Percentiles rank a stretch among this genome's conserved stretches.
phyloP scores from a whole-genome alignment of 2,113 vertebrate species.

The Spea bombifrons region DNA sequence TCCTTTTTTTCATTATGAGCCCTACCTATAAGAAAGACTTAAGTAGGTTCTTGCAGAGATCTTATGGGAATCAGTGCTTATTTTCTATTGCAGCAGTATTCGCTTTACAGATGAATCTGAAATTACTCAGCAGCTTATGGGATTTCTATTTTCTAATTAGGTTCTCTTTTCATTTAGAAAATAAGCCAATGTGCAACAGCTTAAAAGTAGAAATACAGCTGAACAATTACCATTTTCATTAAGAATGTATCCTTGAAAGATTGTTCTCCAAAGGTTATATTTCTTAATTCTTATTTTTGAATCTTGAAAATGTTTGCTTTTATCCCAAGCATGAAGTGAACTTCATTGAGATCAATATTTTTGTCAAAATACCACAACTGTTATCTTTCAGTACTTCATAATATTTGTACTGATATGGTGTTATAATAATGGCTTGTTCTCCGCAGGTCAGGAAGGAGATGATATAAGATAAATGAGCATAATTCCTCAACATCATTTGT shows the following conservation, averaged over 20 bases:
- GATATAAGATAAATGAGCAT: too few relatives aligned
- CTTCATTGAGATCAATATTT: neutral
- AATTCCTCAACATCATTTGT: too few relatives aligned
- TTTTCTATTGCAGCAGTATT: slow-evolving; percentile 8
- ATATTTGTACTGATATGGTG: too few relatives aligned
- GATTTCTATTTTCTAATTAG: slow-evolving; percentile 36
- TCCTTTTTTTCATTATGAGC: neutral
- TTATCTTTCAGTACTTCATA: too few relatives aligned
- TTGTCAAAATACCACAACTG: too few relatives aligned
- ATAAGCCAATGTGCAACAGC: neutral
- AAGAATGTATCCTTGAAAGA: slow-evolving; percentile 28
- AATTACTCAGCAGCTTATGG: slow-evolving; percentile 24
- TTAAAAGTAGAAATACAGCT: slow-evolving; percentile 21
- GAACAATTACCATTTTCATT: slow-evolving; percentile 41
- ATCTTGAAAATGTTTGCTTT: slow-evolving; percentile 17
- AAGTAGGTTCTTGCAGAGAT: neutral
- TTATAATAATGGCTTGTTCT: too few relatives aligned
- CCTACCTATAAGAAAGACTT: slow-evolving; percentile 18
- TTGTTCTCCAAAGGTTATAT: slow-evolving; percentile 35
- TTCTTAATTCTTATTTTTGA: slow-evolving; percentile 26
- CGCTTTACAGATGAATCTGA: slow-evolving; percentile 34
- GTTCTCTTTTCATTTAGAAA: slow-evolving; percentile 35
- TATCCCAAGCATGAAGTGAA: neutral
- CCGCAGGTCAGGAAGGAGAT: too few relatives aligned
- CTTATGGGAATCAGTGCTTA: slow-evolving; percentile 21